phyloP scores from a whole-genome alignment of 2,888 invertebrate genomes.

The Thumatha senex region DNA sequence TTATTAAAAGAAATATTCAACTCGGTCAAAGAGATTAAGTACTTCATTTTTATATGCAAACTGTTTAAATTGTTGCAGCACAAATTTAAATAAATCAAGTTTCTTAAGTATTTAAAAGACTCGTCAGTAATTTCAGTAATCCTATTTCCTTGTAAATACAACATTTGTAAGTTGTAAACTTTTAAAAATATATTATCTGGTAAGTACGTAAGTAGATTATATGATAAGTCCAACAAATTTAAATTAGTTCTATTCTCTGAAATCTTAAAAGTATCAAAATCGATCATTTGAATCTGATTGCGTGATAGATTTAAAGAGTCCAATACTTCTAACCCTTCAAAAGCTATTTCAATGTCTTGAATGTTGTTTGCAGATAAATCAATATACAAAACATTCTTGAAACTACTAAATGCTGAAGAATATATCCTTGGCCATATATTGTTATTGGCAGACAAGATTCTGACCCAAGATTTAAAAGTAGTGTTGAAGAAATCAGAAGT shows the following conservation, averaged over 20 bases:
- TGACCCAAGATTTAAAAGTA: constrained; percentile 11
- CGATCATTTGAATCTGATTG: constrained; percentile 20
- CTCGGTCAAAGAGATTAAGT: constrained; percentile 13
- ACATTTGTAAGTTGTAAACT: constrained; percentile 15
- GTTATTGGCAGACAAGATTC: constrained; percentile 12
- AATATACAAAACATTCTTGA: constrained; percentile 23
- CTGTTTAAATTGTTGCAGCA: constrained; percentile 15
- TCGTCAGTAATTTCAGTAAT: constrained; percentile 3
- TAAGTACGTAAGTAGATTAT: constrained; percentile 21
- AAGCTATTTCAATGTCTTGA: constrained; percentile 15
- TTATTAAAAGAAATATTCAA: constrained; percentile 25
- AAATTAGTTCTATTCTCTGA: constrained; percentile 16
- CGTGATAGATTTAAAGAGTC: constrained; percentile 25
- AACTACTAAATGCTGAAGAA: constrained; percentile 21
- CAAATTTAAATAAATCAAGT: constrained; percentile 23
- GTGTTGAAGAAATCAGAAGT: constrained; percentile 10
- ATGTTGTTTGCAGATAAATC: constrained; percentile 27
- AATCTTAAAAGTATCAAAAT: constrained; percentile 14
- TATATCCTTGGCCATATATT: constrained; percentile 20
- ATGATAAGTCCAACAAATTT: constrained; percentile 25
- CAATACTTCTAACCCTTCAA: constrained; percentile 19
- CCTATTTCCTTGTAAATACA: constrained; percentile 30
- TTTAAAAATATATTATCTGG: constrained; percentile 13
- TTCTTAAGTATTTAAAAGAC: constrained; percentile 5
- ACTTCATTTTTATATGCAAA: constrained; percentile 7